A percentile compares a stretch with the other conserved stretches of the same genome.
Conservation (phyloP, 2,113 vertebrate genomes). For the Chaenocephalus aceratus region DNA sequence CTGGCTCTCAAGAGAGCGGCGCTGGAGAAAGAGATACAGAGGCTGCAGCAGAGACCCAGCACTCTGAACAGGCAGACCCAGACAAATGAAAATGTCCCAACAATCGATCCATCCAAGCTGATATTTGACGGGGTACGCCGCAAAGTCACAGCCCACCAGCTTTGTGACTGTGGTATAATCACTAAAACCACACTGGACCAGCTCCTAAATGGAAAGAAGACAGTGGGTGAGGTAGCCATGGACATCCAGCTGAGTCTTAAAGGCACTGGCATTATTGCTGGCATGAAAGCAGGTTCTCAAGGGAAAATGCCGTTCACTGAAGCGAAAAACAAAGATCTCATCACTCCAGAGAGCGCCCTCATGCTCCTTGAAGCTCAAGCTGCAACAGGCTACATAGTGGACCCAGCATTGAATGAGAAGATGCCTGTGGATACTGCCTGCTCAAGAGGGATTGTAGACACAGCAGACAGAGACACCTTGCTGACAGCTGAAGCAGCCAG, state of each 20-base stretch:
- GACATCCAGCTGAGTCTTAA: slow-evolving; percentile 92
- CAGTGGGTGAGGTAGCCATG: slow-evolving; percentile 88
- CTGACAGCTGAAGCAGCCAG: slow-evolving; percentile 92
- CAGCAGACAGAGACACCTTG: slow-evolving; percentile 90
- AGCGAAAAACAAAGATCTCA: slow-evolving; percentile 90
- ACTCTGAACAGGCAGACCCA: slow-evolving; percentile 86
- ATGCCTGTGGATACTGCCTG: slow-evolving; percentile 91
- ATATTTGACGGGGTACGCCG: slow-evolving; percentile 90
- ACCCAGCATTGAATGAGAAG: slow-evolving; percentile 89
- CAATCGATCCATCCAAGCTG: slow-evolving; percentile 90
- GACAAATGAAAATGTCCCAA: slow-evolving; percentile 87
- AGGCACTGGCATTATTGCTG: slow-evolving; percentile 91
- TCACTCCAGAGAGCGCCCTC: slow-evolving; percentile 87
- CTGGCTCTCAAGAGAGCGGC: slow-evolving; percentile 83
- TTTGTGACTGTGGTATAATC: slow-evolving; percentile 92
- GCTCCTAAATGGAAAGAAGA: slow-evolving; percentile 90
- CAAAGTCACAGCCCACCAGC: slow-evolving; percentile 94
- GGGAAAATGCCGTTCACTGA: slow-evolving; percentile 92
- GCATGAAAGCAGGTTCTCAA: slow-evolving; percentile 85
- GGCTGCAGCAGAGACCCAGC: slow-evolving; percentile 86
- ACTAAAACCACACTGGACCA: slow-evolving; percentile 89
- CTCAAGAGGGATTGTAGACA: slow-evolving; percentile 93
- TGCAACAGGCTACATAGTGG: slow-evolving; percentile 93
- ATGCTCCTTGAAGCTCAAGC: slow-evolving; percentile 96
- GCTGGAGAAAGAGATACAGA: slow-evolving; percentile 90